Evolutionary conservation across 2,888 invertebrate genomes (phyloP).

Genomic region (Didymodactylos carnosus): DNA sequence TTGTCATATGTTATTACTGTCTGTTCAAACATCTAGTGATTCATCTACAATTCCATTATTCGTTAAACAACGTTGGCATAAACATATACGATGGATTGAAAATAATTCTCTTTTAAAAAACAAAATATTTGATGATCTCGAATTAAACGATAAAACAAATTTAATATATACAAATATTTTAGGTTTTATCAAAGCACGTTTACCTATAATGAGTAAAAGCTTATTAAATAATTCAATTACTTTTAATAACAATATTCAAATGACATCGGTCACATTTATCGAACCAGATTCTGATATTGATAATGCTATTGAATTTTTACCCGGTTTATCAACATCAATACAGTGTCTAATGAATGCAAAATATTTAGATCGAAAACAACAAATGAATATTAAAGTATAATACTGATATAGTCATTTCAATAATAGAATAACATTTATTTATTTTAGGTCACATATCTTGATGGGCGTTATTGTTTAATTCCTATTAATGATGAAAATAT

Average conservation of each 20-base stretch:
- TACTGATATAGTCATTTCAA: too few relatives aligned
- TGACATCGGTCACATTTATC: not conserved
- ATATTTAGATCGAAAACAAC: not conserved
- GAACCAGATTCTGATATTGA: not conserved
- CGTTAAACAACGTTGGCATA: not conserved
- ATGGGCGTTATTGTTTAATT: not conserved
- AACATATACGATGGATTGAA: not conserved
- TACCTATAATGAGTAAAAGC: not conserved
- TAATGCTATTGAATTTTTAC: not conserved
- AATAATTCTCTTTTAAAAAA: too few relatives aligned
- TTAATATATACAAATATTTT: not conserved
- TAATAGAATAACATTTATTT: too few relatives aligned
- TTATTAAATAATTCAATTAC: not conserved
- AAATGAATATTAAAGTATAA: not conserved
- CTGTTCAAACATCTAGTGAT: not conserved
- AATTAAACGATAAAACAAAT: not conserved
- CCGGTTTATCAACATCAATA: not conserved
- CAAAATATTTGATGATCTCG: not conserved
- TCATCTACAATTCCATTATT: not conserved
- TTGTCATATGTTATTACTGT: not conserved
- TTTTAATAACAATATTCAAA: not conserved
- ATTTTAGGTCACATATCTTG: not conserved
- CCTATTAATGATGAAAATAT: not conserved
- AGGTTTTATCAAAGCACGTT: not conserved
- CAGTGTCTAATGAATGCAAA: not conserved